phyloP scores from a whole-genome alignment of 1,140 invertebrate genomes.

The Caenorhabditis brenneri region DNA sequence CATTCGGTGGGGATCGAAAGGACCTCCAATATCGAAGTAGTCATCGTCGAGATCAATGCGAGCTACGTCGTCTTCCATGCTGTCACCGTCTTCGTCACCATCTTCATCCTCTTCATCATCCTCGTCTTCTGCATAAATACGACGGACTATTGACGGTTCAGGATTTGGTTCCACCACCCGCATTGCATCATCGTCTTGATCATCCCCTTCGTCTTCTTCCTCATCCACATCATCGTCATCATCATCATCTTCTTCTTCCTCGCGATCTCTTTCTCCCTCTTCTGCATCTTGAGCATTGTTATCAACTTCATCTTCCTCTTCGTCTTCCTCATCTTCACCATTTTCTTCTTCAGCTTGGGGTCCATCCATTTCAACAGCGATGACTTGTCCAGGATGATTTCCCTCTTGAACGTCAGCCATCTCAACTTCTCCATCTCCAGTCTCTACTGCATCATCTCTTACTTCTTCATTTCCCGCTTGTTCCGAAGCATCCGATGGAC shows the following conservation, averaged over 20 bases:
- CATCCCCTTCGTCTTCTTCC: constrained; percentile 46
- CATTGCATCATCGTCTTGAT: constrained; percentile 41
- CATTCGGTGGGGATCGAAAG: not conserved
- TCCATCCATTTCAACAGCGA: not conserved
- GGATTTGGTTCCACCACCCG: not conserved
- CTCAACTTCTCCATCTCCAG: constrained; percentile 7
- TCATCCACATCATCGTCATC: constrained; percentile 51
- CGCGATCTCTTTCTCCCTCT: not conserved
- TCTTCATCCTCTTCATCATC: constrained; percentile 13
- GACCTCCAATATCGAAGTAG: constrained; percentile 14
- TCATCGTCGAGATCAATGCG: not conserved
- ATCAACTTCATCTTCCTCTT: constrained; percentile 55
- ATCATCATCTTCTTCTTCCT: constrained; percentile 56
- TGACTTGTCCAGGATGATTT: constrained; percentile 71
- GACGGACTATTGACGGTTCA: not conserved
- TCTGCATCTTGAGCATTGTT: constrained; percentile 45
- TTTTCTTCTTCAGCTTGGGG: constrained; percentile 75
- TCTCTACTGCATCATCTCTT: constrained; percentile 14
- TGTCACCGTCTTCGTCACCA: not conserved
- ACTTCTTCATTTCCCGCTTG: constrained; percentile 4
- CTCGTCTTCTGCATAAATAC: not conserved
- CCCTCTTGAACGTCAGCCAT: constrained; percentile 50
- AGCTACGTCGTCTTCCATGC: not conserved
- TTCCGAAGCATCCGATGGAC: not conserved
- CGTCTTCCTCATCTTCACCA: constrained; percentile 71